These are phyloP conservation scores for Mugil cephalus DNA, from an alignment of 2,113 vertebrate species.

Conservation along the genomic window DNA sequence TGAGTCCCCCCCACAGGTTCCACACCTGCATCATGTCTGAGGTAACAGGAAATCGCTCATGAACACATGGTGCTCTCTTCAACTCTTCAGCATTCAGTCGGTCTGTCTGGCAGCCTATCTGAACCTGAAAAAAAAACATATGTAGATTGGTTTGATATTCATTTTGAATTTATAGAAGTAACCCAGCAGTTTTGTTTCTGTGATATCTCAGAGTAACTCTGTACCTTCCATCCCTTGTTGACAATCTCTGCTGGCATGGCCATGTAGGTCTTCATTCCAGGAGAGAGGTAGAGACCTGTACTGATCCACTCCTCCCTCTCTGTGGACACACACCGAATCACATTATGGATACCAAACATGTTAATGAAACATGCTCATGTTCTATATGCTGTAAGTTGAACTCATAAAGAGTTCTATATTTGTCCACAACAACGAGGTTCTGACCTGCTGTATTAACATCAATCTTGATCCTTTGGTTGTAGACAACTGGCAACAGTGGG, in stretches of 20 bases:
- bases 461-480: slow-evolving; percentile 68
- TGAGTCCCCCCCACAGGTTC: slow-evolving; percentile 83
- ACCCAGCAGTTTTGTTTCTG: no score
- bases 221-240: slow-evolving; percentile 80
- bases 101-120: slow-evolving; percentile 85
- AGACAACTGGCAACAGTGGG: slow-evolving; percentile 66
- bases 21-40: slow-evolving; percentile 72
- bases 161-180: no score
- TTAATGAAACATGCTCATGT: background rate
- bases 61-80: slow-evolving; percentile 73
- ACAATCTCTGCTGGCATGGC: slow-evolving; percentile 72
- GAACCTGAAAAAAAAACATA: no score
- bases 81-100: slow-evolving; percentile 56
- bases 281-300: slow-evolving; percentile 85
- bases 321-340: slow-evolving; percentile 50
- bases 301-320: slow-evolving; percentile 82
- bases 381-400: background rate
- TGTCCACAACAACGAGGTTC: background rate
- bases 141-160: no score
- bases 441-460: slow-evolving; percentile 74
- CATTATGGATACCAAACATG: no score
- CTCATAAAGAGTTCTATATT: background rate
- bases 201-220: no score
- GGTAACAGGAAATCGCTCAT: slow-evolving; percentile 65
- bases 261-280: slow-evolving; percentile 80